Percentiles rank a stretch among this genome's conserved stretches.
Evolutionary conservation across 2,113 vertebrate species (phyloP).

Genomic region (Misgurnus mizolepis): DNA sequence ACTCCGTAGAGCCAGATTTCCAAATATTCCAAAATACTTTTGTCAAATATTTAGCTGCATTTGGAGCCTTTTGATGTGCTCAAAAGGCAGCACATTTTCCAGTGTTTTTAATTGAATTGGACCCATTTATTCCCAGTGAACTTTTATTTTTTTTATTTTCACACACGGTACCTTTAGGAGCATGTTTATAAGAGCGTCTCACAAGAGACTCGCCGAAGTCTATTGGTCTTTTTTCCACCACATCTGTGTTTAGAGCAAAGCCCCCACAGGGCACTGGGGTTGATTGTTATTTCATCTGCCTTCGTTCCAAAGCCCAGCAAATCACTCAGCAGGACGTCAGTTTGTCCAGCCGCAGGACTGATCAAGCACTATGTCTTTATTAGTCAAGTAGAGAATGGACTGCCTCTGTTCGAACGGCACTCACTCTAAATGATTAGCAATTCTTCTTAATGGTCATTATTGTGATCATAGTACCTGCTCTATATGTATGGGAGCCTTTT

Average conservation of each 20-base stretch:
- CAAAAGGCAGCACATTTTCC: constrained; percentile 23
- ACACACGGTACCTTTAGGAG: constrained; percentile 1
- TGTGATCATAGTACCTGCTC: neutral
- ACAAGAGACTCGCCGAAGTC: neutral
- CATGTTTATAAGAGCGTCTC: neutral
- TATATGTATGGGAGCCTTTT: neutral
- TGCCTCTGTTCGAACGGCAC: neutral
- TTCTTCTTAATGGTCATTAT: neutral
- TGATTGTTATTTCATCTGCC: constrained; percentile 50
- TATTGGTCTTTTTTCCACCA: constrained; percentile 26
- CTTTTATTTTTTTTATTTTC: constrained; percentile 36
- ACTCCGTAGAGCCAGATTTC: constrained; percentile 36
- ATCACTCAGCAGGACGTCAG: constrained; percentile 27
- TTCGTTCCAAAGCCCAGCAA: constrained; percentile 29
- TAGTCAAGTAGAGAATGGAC: neutral
- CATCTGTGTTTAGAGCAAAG: constrained; percentile 34
- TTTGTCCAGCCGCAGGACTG: constrained; percentile 22
- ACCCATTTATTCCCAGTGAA: constrained; percentile 29
- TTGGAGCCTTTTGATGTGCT: neutral
- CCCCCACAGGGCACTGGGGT: constrained; percentile 23
- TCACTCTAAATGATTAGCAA: constrained; percentile 20
- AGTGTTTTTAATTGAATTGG: constrained; percentile 44
- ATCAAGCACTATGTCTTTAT: constrained; percentile 28
- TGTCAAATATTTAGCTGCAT: neutral
- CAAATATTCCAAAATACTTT: neutral